Evolutionary conservation across 2,113 vertebrate genomes (phyloP), one percentile per base, ranked within the genome.

Genomic region (Festucalex cinctus): DNA sequence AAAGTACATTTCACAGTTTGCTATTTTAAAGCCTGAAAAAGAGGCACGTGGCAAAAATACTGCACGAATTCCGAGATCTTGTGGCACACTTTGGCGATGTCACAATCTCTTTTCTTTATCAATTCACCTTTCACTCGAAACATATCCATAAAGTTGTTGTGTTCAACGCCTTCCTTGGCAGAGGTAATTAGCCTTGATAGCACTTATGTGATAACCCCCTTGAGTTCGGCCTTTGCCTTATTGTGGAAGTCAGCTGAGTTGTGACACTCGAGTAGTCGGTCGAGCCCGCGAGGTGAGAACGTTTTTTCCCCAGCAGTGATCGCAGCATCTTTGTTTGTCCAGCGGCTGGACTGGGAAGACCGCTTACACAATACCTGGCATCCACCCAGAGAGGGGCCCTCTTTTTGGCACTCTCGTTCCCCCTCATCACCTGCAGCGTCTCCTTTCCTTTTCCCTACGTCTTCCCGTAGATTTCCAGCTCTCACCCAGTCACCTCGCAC

Each of bases 291-390:
- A 46, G 44, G 39, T 24, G 58, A 63, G 46, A 8, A 67, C 8
- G 54, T 44, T 44, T 39, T 77, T 78, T 75, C 76, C 65, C 58
- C 76, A 32, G 46, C 67, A 17, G 16, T 26, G 67, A 77, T 73
- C 56, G 19, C 63, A 61, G 46, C 28, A 24, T 66, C 68, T 73
- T 71, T 76, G 79, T 83, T 81, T 74, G 75, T 67, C 67, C 58
- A 61, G 73, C 64, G 8, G 26, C 13, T 13, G 37, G 32, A 37
- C 69, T 76, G 65, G 71, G 53, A 65, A n/a, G 79, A 63, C 49
- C 64, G 22, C 70, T 77, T 71, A 62, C 77, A 81, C 79, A 84
- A 85, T 71, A 69, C 53, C 76, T 83, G 85, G 81, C 77, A 0
- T 28, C 0, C 0, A 24, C 68, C 82, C 85, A 81, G n/a, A 53